Base-by-base conservation (phyloP, 2,888 invertebrate species). In the Hirudinaria manillensis region DNA sequence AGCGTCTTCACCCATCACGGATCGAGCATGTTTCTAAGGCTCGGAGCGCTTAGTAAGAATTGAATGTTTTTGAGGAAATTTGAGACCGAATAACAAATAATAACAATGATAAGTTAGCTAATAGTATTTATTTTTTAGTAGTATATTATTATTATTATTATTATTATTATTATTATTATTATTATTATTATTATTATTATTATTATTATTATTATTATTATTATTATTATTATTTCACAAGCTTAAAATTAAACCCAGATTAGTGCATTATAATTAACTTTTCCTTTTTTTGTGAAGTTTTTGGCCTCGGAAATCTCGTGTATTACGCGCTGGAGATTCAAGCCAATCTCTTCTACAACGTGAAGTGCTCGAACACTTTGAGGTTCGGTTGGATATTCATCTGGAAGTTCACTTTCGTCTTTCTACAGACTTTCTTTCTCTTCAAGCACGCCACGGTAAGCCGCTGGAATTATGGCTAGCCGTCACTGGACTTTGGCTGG, bases 391-490 rank as follows among this genome's bases (percentile, higher is more conserved):
- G 77, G 75, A 75, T 76, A 4, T 73, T 74, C 65, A 73, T 78
- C 76, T 89, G 95, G 72, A 95, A 95, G 86, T 93, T 96, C 91
- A 90, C 95, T 80, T 97, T 96, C 87, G 94, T 95, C 51, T 96
- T 96, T 83, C 93, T 95, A 91, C 97, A 97, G 87, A 96, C 97
- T 92, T 97, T 96, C 85, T 97, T 96, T 86, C 93, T 97, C 85
- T 96, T 97, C 87, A 95, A 96, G 65, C 70, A 77, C 51, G 34
- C 77, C 21, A 56, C 72, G 70, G 77, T 78, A 51, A 53, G 36
- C 29, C 1, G 24, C n/a, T n/a, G 36, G n/a, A 29, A 32, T 32
- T 27, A 1, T 34, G 6, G 65, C 61, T 27, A 6, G 29, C 27
- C 65, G 10, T 3, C 13, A 1, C 16, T 4, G 16, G 45, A 16